phyloP scores from a whole-genome alignment of 92 coral and sea anemone genomes.

The Blastomussa wellsi region DNA sequence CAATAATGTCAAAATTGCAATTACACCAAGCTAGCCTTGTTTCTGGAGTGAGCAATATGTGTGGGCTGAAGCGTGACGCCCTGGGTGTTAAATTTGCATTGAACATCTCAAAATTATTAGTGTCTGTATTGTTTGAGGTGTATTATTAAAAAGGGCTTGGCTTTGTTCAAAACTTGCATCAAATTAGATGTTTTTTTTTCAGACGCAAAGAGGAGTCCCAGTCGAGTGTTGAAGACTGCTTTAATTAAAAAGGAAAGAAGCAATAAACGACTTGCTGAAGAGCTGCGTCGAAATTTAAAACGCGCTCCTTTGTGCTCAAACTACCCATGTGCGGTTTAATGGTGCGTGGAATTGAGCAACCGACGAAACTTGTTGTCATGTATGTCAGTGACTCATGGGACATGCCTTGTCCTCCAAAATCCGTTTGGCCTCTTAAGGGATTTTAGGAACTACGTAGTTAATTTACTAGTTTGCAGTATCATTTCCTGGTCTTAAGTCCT shows the following conservation, averaged over 20 bases:
- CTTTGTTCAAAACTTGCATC: background rate
- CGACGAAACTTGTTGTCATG: background rate
- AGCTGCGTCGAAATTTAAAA: background rate
- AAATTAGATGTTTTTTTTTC: too few species aligned
- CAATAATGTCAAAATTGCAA: background rate
- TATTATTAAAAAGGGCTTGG: background rate
- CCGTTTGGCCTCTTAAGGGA: slow-evolving; percentile 5
- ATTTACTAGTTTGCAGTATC: background rate
- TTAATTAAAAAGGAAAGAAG: background rate
- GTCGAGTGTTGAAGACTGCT: background rate
- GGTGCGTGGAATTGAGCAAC: background rate
- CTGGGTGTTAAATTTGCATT: background rate
- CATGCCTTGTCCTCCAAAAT: background rate
- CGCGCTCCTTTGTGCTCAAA: slow-evolving; percentile 15
- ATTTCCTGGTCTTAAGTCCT: slow-evolving; percentile 3
- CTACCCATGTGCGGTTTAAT: background rate
- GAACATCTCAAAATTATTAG: background rate
- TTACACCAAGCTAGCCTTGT: background rate
- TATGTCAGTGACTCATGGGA: background rate
- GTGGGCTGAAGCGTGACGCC: background rate
- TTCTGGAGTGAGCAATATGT: background rate
- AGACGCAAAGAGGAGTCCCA: background rate
- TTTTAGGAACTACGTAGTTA: background rate
- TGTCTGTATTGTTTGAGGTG: background rate
- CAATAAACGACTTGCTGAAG: background rate